A percentile compares a stretch with the other conserved stretches of the same genome.
phyloP scores from a whole-genome alignment of 1,140 invertebrate genomes.

The Lepidostoma basale region DNA sequence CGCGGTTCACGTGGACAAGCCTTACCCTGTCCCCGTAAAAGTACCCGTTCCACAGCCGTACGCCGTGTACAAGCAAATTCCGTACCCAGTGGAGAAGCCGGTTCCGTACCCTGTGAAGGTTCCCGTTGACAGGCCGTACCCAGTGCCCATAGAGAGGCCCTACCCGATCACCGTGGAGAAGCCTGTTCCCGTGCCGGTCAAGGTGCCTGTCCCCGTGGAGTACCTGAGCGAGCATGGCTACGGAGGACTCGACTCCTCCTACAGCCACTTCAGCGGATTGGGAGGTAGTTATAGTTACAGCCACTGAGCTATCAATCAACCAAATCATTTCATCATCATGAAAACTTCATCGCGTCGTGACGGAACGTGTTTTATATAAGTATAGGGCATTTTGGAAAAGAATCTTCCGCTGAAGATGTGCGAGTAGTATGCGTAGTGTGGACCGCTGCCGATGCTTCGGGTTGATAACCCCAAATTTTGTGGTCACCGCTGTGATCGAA shows the following conservation, averaged over 20 bases:
- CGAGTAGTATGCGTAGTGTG: background rate
- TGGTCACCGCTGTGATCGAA: background rate
- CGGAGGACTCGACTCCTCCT: conserved; percentile 7
- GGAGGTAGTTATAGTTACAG: conserved; percentile 57
- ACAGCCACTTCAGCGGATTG: conserved; percentile 47
- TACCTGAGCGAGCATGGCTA: conserved; percentile 41
- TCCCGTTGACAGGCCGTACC: conserved; percentile 65
- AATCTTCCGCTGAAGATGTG: background rate
- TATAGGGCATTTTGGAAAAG: conserved; percentile 20
- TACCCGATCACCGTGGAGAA: conserved; percentile 60
- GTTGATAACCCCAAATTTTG: background rate
- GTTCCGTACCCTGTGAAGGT: conserved; percentile 68
- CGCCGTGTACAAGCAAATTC: conserved; percentile 64
- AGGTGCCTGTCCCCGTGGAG: conserved; percentile 58
- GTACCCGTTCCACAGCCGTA: conserved; percentile 63
- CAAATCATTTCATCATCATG: conserved; percentile 32
- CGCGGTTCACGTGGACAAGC: conserved; percentile 61
- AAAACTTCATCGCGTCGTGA: conserved; percentile 8
- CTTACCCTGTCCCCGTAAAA: conserved; percentile 62
- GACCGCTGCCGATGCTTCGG: background rate
- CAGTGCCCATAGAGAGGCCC: conserved; percentile 60
- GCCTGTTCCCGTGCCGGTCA: conserved; percentile 64
- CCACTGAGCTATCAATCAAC: conserved; percentile 49
- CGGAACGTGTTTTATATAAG: conserved; percentile 19
- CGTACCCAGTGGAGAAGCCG: conserved; percentile 67